These are phyloP conservation scores for Oncorhynchus gorbuscha DNA, from an alignment of 2,113 vertebrate genomes.

Conservation along the genomic window DNA sequence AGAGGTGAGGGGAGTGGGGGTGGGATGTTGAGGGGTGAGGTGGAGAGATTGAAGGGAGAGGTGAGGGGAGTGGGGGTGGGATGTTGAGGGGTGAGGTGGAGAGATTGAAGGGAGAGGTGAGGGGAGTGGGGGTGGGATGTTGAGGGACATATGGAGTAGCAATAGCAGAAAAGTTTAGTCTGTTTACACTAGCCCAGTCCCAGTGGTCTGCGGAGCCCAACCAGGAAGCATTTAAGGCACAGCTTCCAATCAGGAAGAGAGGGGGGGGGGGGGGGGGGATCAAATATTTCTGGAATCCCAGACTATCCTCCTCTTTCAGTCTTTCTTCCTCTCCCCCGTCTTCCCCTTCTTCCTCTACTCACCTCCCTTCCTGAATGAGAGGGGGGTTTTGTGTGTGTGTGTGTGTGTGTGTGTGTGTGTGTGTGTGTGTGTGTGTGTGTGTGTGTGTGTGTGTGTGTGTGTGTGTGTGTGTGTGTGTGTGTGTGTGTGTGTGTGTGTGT, in stretches of 20 bases:
- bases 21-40: too few relatives aligned
- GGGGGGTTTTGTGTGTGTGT: slow-evolving; percentile 43
- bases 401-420: slow-evolving; percentile 7
- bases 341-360: slow-evolving; percentile 3
- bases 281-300: slow-evolving; percentile 71
- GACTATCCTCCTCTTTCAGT: slow-evolving; percentile 60
- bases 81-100: too few relatives aligned
- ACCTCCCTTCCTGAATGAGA: slow-evolving; percentile 52
- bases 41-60: too few relatives aligned
- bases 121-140: too few relatives aligned
- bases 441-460: slow-evolving; percentile 9
- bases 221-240: slow-evolving; percentile 50
- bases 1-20: too few relatives aligned
- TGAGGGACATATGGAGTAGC: too few relatives aligned
- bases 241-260: slow-evolving; percentile 55
- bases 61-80: too few relatives aligned
- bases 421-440: too few relatives aligned
- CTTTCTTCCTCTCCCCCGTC: slow-evolving; percentile 39
- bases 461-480: slow-evolving; percentile 10
- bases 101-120: too few relatives aligned
- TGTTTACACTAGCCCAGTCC: background rate
- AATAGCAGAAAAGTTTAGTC: too few relatives aligned
- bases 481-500: slow-evolving; percentile 23
- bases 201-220: slow-evolving; percentile 51
- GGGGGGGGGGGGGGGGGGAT: slow-evolving; percentile 29